Evolutionary conservation across 2,113 vertebrate genomes (phyloP), one percentile per base, ranked within the genome.

Genomic region (Coracopsis vasa): DNA sequence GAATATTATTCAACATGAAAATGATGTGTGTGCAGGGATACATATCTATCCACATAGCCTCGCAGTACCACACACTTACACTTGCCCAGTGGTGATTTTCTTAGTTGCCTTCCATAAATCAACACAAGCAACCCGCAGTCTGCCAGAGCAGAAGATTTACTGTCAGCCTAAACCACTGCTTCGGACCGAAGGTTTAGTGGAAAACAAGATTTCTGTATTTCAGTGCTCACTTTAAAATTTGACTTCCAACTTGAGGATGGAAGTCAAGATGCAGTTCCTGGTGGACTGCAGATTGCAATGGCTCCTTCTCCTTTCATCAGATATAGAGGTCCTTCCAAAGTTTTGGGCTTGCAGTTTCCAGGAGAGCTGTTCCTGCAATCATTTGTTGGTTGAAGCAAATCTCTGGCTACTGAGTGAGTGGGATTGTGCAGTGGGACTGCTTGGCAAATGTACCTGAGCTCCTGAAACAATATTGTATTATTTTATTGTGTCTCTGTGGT

Each of bases 241-340:
- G 72, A 50, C 28, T 91, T 79, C 47, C 70, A 65, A 9, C 51
- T n/a, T 87, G 89, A 61, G 20, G 56, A 19, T 35, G 47, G 75
- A 88, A 78, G 24, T 35, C 70, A 77, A 77, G 41, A 35, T 16
- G 23, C 17, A 29, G 14, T 6, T 74, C 50, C 72, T 25, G 8
- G 27, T 17, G 81, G 54, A 42, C 9, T 60, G 45, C 7, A 74
- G 25, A 10, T 8, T 0, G 0, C 1, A 4, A 58, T n/a, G 21
- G 9, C 4, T 83, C 45, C 16, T 37, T 67, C 47, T 61, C 14
- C 73, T 86, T 72, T 51, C 10, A 53, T 39, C 12, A n/a, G 66
- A 10, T 60, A 29, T 19, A 6, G 16, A 0, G 2, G 3, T 37
- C 16, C 9, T 66, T 35, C 53, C 0, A 5, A 61, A 77, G 70